Evolutionary conservation across 2,888 invertebrate species (phyloP), one percentile per base, ranked within the genome.

Genomic region (Ceramica pisi): DNA sequence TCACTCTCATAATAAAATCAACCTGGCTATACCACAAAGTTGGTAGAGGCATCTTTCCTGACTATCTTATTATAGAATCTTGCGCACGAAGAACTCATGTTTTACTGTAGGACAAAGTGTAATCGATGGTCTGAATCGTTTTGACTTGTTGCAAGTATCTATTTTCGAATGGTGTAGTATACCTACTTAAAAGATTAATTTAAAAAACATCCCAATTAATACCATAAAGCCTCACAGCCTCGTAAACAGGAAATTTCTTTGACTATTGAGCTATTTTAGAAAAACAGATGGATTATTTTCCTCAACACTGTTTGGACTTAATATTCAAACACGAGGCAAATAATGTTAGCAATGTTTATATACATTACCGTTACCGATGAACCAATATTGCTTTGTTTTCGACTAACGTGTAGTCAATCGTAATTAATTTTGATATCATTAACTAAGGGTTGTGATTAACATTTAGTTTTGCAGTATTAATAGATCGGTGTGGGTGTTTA

Each of bases 341-440:
- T 57, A 75, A 78, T 57, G 64, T 80, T 48, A 51, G n/a, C 56
- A 51, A 65, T 48, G 61, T 51, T 46, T 71, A 12, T 38, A 26
- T 14, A 65, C 61, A 73, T 65, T 53, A 79, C 57, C 6, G 8
- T 19, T 19, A 46, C 8, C 19, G 2, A 46, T 46, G 68, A 62
- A 62, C 64, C 51, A 41, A 65, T 75, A 78, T 80, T 62, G 44
- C 53, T 62, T 65, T 80, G 57, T 80, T 68, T 23, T n/a, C 46
- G 26, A 9, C 14, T 75, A 53, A 63, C 46, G n/a, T 60, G n/a
- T 70, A 46, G n/a, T 59, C 19, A 68, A 50, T 19, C 46, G 53
- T 75, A 63, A 69, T 63, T 66, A 50, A 60, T 63, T 59, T 46
- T n/a, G 31, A 38, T 2, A n/a, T 55, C 50, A 80, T 80, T 75